These are phyloP conservation scores for Garra rufa DNA, from an alignment of 2,113 vertebrate genomes.

Conservation along the genomic window DNA sequence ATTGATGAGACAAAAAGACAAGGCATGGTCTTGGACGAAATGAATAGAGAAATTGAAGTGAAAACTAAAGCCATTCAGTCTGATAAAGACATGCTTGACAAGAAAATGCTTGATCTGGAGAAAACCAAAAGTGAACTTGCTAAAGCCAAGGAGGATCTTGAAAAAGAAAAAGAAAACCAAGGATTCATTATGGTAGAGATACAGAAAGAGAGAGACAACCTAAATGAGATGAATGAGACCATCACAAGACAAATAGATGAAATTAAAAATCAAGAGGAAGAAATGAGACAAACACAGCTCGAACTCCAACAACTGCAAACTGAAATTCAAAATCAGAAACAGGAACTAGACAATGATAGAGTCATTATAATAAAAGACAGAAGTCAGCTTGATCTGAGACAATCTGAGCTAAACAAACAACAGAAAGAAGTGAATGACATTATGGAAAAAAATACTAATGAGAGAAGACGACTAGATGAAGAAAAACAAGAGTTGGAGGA, in stretches of 20 bases:
- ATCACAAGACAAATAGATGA: constrained; percentile 6
- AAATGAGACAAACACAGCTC: constrained; percentile 42
- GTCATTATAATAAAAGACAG: no score
- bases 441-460: background rate
- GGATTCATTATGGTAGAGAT: constrained; percentile 47
- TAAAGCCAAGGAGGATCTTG: background rate
- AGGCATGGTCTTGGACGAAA: background rate
- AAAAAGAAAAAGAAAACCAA: constrained; percentile 17
- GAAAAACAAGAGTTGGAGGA: constrained; percentile 9
- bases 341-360: no score
- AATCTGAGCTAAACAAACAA: background rate
- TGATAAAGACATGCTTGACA: constrained; percentile 1
- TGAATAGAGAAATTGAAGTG: background rate
- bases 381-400: no score
- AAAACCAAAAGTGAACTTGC: background rate
- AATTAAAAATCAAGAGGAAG: constrained; percentile 51
- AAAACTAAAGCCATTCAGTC: constrained; percentile 5
- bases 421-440: background rate
- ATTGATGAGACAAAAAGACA: background rate
- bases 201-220: background rate
- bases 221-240: background rate
- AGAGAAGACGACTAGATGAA: background rate
- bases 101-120: constrained; percentile 43
- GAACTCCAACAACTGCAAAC: background rate
- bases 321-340: background rate